Conservation (phyloP, 2,113 vertebrate species). For the Amblyornis subalaris region DNA sequence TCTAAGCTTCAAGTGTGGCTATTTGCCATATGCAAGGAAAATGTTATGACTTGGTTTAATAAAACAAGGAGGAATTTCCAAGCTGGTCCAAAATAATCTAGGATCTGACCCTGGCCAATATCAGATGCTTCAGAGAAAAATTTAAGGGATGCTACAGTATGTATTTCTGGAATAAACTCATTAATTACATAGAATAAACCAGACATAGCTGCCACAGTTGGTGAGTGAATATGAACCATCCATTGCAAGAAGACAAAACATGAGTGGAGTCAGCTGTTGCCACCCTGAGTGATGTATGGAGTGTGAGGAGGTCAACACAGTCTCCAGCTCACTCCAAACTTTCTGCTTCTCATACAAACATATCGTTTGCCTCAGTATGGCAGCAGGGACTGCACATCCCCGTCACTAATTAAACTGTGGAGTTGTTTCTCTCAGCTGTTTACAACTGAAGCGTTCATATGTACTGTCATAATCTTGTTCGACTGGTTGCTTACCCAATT, state of each 20-base stretch:
- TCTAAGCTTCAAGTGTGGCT: not conserved
- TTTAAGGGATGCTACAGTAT: not conserved
- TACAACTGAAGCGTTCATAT: not conserved
- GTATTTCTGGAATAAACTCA: not conserved
- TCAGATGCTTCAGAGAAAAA: slow-evolving; percentile 55
- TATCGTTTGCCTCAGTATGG: not conserved
- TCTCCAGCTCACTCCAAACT: not conserved
- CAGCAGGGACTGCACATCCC: not conserved
- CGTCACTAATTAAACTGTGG: not conserved
- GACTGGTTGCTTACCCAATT: not conserved
- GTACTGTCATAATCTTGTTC: not conserved
- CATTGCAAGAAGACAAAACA: not conserved
- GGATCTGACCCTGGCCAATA: slow-evolving; percentile 13
- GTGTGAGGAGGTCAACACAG: not conserved
- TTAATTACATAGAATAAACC: slow-evolving; percentile 27
- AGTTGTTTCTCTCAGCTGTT: not conserved
- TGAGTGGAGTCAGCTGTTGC: slow-evolving; percentile 18
- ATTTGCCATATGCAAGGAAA: slow-evolving; percentile 8
- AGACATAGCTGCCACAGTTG: not conserved
- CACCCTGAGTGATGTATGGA: not conserved
- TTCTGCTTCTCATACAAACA: not conserved
- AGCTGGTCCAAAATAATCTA: not conserved
- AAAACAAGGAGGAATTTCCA: slow-evolving; percentile 20
- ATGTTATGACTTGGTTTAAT: slow-evolving; percentile 28
- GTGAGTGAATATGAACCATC: not conserved